Base-by-base conservation (phyloP, 2,888 invertebrate species). In the Epirrhoe alternata region DNA sequence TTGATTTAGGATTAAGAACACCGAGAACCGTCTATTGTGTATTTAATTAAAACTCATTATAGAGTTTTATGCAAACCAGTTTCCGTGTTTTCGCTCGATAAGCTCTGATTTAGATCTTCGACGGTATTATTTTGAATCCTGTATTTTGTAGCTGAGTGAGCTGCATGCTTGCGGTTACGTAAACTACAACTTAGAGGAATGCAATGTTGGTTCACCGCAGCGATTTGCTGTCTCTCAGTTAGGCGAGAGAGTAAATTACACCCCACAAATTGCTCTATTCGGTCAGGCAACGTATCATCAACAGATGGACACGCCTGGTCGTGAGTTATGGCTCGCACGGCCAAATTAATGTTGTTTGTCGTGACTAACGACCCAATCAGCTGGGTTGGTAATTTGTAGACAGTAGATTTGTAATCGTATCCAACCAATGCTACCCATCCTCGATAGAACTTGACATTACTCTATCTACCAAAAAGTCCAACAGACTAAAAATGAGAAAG, bases 181-280 rank as follows among this genome's bases (percentile, higher is more conserved):
- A 79, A 84, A 80, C 70, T 70, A 72, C 71, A 75, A 75, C 58
- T 75, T 73, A 66, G 68, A 65, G 53, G 69, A 73, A 66, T 75
- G 77, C 77, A 74, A 69, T 61, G 73, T 65, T 60, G 74, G n/a
- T 72, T 76, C 73, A 76, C 82, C 80, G 80, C 84, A 82, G 74
- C 74, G 74, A 76, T 79, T 75, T 78, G 70, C 68, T 53, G 69
- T 59, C 57, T 62, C 64, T 59, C 42, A 51, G 57, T 66, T 62
- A 63, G 66, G 64, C 56, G 59, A 63, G 61, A 66, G 66, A 73
- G 71, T 69, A 68, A 70, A 66, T 69, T 74, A 70, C 53, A 68
- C 60, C 51, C 49, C 14, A 52, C 60, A 68, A 71, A 68, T 70
- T 65, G 66, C 57, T 59, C 64, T 70, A 72, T 70, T 73, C 63